A percentile compares a stretch with the other conserved stretches of the same genome.
phyloP scores from a whole-genome alignment of 2,888 invertebrate genomes.

The Ryuthela nishihirai region DNA sequence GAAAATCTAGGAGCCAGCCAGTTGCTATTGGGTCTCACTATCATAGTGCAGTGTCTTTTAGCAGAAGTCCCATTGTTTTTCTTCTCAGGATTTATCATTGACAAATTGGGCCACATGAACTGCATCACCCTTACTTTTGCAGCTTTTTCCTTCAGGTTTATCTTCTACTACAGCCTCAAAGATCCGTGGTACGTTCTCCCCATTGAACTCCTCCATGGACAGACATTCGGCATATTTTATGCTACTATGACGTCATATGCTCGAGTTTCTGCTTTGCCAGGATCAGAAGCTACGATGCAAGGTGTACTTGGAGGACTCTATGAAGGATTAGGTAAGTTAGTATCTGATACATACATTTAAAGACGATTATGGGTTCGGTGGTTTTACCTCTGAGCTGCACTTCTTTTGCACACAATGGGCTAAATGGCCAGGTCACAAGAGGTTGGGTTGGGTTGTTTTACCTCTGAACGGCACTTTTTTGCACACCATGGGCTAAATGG shows the following conservation, averaged over 20 bases:
- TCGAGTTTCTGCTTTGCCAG: slow-evolving; percentile 10
- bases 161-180: slow-evolving; percentile 71
- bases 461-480: too few relatives aligned
- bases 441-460: too few relatives aligned
- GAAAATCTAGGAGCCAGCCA: slow-evolving; percentile 27
- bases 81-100: slow-evolving; percentile 63
- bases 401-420: too few relatives aligned
- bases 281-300: slow-evolving; percentile 68
- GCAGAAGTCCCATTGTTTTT: slow-evolving; percentile 44
- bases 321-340: slow-evolving; percentile 70
- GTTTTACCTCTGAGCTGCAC: too few relatives aligned
- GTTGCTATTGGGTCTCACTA: slow-evolving; percentile 29
- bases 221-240: slow-evolving; percentile 83
- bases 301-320: slow-evolving; percentile 81
- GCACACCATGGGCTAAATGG: too few relatives aligned
- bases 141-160: slow-evolving; percentile 73
- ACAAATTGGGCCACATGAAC: slow-evolving; percentile 69
- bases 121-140: slow-evolving; percentile 78
- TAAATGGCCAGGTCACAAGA: too few relatives aligned
- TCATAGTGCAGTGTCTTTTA: slow-evolving; percentile 30
- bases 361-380: too few relatives aligned
- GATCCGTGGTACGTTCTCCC: slow-evolving; percentile 81
- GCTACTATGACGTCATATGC: slow-evolving; percentile 45
- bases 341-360: too few relatives aligned
- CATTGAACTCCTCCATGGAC: slow-evolving; percentile 78